phyloP scores from a whole-genome alignment of 2,113 vertebrate genomes.

The Dendrocopos noguchii region DNA sequence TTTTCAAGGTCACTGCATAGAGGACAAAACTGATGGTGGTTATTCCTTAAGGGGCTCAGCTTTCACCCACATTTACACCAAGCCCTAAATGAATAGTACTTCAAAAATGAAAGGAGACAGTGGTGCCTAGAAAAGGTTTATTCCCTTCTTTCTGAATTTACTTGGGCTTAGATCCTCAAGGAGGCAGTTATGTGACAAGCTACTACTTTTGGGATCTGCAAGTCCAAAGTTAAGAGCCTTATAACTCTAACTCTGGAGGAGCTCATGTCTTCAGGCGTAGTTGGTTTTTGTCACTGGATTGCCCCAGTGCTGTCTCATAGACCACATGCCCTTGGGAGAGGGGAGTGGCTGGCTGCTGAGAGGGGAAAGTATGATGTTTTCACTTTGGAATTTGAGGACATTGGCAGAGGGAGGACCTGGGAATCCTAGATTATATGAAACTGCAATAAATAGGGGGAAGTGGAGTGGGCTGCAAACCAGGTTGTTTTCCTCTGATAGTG shows the following conservation, averaged over 20 bases:
- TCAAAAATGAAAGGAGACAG: not conserved
- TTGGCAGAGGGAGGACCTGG: not conserved
- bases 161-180: not conserved
- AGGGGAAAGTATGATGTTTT: not conserved
- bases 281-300: not conserved
- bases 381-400: accelerated
- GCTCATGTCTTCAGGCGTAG: not conserved
- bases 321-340: accelerated
- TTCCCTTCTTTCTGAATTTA: not conserved
- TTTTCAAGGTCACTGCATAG: constrained; percentile 71
- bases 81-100: not conserved
- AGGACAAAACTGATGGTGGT: not conserved
- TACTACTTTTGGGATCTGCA: not conserved
- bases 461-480: not conserved
- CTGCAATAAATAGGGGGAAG: not conserved
- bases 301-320: not conserved
- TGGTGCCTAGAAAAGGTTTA: not conserved
- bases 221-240: not conserved
- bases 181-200: not conserved
- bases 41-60: not conserved
- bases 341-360: not conserved
- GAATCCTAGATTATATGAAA: not conserved
- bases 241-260: not conserved
- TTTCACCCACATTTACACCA: not conserved
- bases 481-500: not conserved